Percentiles rank a stretch among this genome's conserved stretches.
Conservation (phyloP, 2,113 vertebrate species). For the Antechinus stuartii region DNA sequence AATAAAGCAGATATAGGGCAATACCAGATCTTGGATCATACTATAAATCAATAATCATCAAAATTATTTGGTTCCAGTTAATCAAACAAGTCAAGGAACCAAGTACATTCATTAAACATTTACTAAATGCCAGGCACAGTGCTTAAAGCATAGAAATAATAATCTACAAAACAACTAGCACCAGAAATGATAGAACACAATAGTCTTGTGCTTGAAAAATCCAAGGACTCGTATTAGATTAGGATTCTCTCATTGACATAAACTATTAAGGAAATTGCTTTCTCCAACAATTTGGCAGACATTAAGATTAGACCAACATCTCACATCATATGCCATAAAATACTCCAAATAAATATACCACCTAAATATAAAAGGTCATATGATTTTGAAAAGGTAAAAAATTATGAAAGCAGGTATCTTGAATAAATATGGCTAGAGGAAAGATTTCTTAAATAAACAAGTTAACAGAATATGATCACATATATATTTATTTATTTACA, state of each 20-base stretch:
- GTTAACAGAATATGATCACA: not conserved
- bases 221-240: not conserved
- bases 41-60: not conserved
- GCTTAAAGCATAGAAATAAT: not conserved
- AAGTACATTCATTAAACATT: not conserved
- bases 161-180: not conserved
- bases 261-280: not conserved
- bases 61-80: not conserved
- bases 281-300: not conserved
- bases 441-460: not conserved
- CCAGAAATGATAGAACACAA: accelerated
- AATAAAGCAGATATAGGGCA: not conserved
- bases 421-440: not conserved
- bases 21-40: not conserved
- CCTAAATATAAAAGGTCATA: not conserved
- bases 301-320: not conserved
- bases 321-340: not conserved
- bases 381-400: not conserved
- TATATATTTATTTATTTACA: not conserved
- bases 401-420: not conserved
- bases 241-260: not conserved
- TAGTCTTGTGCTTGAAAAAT: not conserved
- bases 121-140: not conserved
- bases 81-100: not conserved
- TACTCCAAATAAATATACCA: not conserved